phyloP scores from a whole-genome alignment of 2,888 invertebrate genomes.

The Achlya flavicornis region DNA sequence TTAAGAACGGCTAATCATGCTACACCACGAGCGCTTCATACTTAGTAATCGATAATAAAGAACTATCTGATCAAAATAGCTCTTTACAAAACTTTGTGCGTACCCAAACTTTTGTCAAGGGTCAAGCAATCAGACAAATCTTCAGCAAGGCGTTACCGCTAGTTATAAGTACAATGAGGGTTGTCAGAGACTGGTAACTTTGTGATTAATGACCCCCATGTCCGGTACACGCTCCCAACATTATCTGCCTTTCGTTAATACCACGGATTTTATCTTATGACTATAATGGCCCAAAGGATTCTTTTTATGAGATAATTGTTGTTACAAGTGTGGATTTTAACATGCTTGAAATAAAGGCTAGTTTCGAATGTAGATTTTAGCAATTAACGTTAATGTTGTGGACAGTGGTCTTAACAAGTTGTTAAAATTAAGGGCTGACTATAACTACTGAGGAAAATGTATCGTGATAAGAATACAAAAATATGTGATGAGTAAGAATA shows the following conservation, averaged over 20 bases:
- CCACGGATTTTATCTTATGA: conserved; percentile 3
- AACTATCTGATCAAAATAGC: background rate
- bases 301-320: conserved; percentile 5
- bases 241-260: conserved; percentile 33
- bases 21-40: too few relatives aligned
- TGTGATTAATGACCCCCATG: conserved; percentile 49
- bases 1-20: too few relatives aligned
- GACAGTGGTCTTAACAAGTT: background rate
- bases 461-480: background rate
- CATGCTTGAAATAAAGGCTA: background rate
- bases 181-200: conserved; percentile 36
- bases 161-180: conserved; percentile 29
- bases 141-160: conserved; percentile 7
- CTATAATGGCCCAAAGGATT: background rate
- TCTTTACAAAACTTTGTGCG: background rate
- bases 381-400: conserved; percentile 1
- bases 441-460: background rate
- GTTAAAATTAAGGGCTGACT: background rate
- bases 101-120: background rate
- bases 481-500: too few relatives aligned
- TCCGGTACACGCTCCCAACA: conserved; percentile 45
- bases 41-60: too few relatives aligned
- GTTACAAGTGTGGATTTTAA: background rate
- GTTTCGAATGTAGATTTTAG: background rate
- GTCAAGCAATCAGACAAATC: conserved; percentile 20